Conservation (phyloP, 2,797 vertebrate genomes). For the Pitangus sulphuratus region DNA sequence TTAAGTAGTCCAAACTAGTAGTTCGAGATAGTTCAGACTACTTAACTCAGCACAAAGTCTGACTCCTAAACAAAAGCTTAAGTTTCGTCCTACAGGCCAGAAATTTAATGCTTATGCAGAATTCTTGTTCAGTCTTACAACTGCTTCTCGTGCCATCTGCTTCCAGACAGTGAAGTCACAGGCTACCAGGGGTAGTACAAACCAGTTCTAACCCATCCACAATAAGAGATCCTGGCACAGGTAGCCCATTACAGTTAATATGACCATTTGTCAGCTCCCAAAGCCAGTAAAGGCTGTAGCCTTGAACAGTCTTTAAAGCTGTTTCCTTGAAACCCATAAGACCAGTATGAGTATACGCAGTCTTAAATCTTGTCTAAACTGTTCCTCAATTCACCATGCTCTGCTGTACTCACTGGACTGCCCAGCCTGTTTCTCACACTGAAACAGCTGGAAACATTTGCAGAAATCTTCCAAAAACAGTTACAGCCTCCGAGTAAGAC, state of each 20-base stretch:
- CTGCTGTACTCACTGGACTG: neutral
- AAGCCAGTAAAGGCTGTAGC: neutral
- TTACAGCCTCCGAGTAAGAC: neutral
- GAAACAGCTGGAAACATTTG: neutral
- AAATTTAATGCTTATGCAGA: neutral
- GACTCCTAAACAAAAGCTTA: neutral
- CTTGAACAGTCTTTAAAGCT: neutral
- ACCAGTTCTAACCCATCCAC: neutral
- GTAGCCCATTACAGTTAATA: neutral
- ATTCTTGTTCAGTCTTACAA: neutral
- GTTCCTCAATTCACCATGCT: neutral
- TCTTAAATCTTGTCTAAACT: neutral
- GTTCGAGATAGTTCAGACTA: neutral
- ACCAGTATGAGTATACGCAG: neutral
- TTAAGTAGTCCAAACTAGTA: neutral
- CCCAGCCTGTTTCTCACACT: neutral
- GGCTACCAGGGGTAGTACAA: neutral
- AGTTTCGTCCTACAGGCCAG: neutral
- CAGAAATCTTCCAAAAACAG: neutral
- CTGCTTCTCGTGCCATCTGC: neutral
- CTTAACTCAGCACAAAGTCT: neutral
- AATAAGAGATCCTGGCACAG: neutral
- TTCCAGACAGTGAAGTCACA: neutral
- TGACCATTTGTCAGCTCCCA: neutral
- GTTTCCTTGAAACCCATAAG: neutral